Conservation (phyloP, 2,113 vertebrate species). For the Cheirogaleus medius region DNA sequence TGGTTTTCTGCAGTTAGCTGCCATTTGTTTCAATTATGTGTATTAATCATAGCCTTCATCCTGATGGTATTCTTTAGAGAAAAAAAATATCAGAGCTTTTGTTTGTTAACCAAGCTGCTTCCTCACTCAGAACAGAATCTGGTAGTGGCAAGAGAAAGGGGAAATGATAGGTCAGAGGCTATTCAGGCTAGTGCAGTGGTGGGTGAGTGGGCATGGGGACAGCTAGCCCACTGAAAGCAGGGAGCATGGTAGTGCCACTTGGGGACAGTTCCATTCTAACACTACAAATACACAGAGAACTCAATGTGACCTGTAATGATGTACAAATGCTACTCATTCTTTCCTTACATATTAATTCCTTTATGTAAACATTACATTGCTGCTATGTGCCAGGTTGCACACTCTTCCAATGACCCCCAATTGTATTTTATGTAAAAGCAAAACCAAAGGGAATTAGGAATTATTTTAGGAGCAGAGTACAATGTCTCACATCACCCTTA, state of each 20-base stretch:
- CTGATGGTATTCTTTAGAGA: slow-evolving; percentile 80
- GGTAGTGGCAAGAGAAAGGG: slow-evolving; percentile 38
- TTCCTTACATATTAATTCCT: neutral
- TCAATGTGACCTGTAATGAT: neutral
- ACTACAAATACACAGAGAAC: neutral
- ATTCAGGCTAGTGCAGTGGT: neutral
- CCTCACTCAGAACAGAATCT: slow-evolving; percentile 72
- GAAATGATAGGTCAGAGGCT: neutral
- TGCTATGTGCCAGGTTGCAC: neutral
- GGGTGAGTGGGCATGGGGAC: neutral
- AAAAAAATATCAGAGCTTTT: slow-evolving; percentile 69
- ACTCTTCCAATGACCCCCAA: neutral
- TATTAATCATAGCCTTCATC: slow-evolving; percentile 88
- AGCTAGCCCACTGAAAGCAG: neutral
- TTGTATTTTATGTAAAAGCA: neutral
- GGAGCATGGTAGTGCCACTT: neutral
- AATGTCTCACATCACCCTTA: neutral
- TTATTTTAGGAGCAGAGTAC: neutral
- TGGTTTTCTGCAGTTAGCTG: slow-evolving; percentile 86
- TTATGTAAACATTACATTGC: neutral
- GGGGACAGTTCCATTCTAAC: neutral
- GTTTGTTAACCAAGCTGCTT: slow-evolving; percentile 76
- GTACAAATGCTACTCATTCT: neutral
- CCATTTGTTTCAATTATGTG: slow-evolving; percentile 88
- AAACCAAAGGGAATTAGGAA: neutral